Base-by-base conservation (phyloP, 2,113 vertebrate species). In the Gymnorhina tibicen region DNA sequence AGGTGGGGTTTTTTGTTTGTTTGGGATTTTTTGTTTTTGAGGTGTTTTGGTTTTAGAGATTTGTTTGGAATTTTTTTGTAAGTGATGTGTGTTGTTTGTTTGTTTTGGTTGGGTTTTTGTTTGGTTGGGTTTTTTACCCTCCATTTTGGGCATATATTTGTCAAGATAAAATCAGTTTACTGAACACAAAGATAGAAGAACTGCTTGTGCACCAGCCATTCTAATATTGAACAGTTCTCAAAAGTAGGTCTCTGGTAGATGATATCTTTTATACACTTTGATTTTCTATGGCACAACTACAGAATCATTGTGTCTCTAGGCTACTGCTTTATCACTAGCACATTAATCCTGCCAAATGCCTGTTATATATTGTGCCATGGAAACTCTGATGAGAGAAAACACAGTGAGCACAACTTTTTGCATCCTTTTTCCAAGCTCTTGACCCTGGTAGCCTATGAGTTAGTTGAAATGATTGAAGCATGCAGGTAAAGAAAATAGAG, bases 361-460 rank as follows among this genome's bases (percentile, higher is more conserved):
- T 92, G 41, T 60, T 91, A 41, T 46, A 39, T 60, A 50, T 46
- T 72, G 76, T 91, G 72, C 79, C 73, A 35, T 53, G 73, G 90
- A 95, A 94, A 94, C 85, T 91, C 82, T 49, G 88, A 88, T 91
- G 64, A 87, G 28, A 90, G 64, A 75, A 96, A 95, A 86, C 41
- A 75, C 42, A 84, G 64, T 16, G 44, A 94, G 68, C 22, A 88
- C 37, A 91, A 94, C 73, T 84, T 92, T 75, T 94, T 88, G 69
- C 74, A 83, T 77, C 11, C 35, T 80, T 96, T 95, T 83, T 24
- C 79, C 32, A 87, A 58, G 72, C 63, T 90, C 56, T 86, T 94
- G 88, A 95, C 93, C 64, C 52, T 72, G 6, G 27, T 81, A 88
- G 42, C 64, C 55, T 79, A 41, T 75, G 64, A 89, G 56, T 84